phyloP scores from a whole-genome alignment of 2,888 invertebrate genomes.

The Phlogophora meticulosa region DNA sequence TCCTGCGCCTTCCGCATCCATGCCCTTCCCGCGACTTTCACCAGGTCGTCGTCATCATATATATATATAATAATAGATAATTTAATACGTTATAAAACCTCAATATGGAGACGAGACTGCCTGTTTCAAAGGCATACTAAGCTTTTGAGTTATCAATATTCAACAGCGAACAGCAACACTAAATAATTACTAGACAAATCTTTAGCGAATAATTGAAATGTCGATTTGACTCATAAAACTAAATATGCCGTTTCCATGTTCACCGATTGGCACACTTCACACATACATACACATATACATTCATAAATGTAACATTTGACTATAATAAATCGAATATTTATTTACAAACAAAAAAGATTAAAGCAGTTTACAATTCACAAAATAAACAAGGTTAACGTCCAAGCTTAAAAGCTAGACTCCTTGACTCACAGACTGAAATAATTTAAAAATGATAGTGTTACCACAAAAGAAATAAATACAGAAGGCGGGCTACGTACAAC shows the following conservation, averaged over 20 bases:
- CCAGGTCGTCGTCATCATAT: too few species aligned
- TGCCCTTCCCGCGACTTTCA: too few species aligned
- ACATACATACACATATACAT: too few species aligned
- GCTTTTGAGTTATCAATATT: too few species aligned
- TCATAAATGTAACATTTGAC: slow-evolving; percentile 20
- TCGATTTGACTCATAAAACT: slow-evolving; percentile 14
- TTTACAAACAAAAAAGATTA: slow-evolving; percentile 56
- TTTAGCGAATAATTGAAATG: slow-evolving; percentile 6
- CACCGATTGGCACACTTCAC: slow-evolving; percentile 3
- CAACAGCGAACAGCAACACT: background rate
- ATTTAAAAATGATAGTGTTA: slow-evolving; percentile 44
- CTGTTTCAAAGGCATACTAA: too few species aligned
- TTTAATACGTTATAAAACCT: too few species aligned
- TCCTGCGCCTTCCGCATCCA: too few species aligned
- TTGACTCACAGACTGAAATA: slow-evolving; percentile 58
- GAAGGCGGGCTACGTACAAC: background rate
- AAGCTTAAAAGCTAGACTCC: slow-evolving; percentile 47
- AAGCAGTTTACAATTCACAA: slow-evolving; percentile 43
- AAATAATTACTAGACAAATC: slow-evolving; percentile 7
- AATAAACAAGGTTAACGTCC: slow-evolving; percentile 41
- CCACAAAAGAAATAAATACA: background rate
- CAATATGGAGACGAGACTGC: too few species aligned
- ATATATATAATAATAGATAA: too few species aligned
- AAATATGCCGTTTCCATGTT: slow-evolving; percentile 1
- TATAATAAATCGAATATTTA: slow-evolving; percentile 51